These are phyloP conservation scores for Melanocharis versteri DNA, from an alignment of 2,113 vertebrate genomes.

Conservation along the genomic window DNA sequence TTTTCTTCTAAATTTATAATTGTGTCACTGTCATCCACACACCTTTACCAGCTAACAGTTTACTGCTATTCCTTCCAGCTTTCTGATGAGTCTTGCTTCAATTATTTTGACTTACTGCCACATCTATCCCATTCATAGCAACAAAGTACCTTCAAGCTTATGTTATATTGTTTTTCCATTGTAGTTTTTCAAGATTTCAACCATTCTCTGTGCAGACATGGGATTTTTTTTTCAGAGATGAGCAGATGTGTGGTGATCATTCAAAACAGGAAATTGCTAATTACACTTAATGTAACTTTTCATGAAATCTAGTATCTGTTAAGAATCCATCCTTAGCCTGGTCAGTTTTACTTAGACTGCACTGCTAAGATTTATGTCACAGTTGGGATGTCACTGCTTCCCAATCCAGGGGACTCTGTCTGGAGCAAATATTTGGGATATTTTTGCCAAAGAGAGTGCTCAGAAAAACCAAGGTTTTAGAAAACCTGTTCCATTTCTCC, in stretches of 20 bases:
- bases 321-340: not conserved
- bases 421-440: not conserved
- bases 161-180: not conserved
- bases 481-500: not conserved
- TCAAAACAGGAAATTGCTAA: not conserved
- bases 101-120: not conserved
- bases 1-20: constrained; percentile 22
- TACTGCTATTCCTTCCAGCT: not conserved
- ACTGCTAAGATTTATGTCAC: not conserved
- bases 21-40: not conserved
- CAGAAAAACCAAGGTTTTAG: not conserved
- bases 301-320: not conserved
- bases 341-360: not conserved
- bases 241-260: not conserved
- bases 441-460: not conserved
- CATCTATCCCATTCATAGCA: not conserved
- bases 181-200: not conserved
- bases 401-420: not conserved
- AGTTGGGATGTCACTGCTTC: not conserved
- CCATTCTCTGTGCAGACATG: not conserved
- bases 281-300: not conserved
- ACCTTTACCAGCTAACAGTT: not conserved
- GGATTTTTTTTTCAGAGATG: not conserved
- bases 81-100: not conserved
- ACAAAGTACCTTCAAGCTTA: not conserved